A percentile compares a stretch with the other conserved stretches of the same genome.
Conservation (phyloP, 2,113 vertebrate species). For the Gymnobelideus leadbeateri region DNA sequence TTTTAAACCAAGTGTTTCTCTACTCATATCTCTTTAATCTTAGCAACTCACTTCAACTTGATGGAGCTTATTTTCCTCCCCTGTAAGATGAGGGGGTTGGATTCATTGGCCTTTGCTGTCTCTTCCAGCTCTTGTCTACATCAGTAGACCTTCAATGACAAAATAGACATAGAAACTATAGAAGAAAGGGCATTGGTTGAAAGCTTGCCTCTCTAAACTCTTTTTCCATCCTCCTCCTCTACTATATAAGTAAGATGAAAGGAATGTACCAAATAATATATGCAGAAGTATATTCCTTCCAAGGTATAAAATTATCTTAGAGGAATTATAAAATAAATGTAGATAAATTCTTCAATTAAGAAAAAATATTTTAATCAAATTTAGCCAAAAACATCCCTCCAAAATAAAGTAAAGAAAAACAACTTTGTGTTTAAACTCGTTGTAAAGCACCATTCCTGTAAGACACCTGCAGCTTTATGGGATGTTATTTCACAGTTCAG, state of each 20-base stretch:
- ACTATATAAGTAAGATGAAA: slow-evolving; percentile 21
- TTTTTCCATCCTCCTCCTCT: not conserved
- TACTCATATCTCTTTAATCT: not conserved
- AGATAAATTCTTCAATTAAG: not conserved
- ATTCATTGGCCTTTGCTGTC: not conserved
- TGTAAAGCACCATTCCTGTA: slow-evolving; percentile 72
- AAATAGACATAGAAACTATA: not conserved
- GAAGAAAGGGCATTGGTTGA: not conserved
- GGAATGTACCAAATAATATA: not conserved
- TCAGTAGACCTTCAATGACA: not conserved
- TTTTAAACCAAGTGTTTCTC: not conserved
- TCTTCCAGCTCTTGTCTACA: not conserved
- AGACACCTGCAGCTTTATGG: slow-evolving; percentile 67
- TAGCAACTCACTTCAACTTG: not conserved
- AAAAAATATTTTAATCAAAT: not conserved
- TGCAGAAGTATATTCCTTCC: slow-evolving; percentile 16
- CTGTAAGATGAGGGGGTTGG: not conserved
- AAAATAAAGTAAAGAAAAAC: slow-evolving; percentile 38
- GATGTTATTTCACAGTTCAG: slow-evolving; percentile 73
- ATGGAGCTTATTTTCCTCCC: not conserved
- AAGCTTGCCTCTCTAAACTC: not conserved
- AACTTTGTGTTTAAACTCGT: slow-evolving; percentile 66
- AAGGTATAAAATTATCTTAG: not conserved
- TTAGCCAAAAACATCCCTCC: not conserved
- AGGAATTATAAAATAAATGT: not conserved